These are phyloP conservation scores for Pristis pectinata DNA, from an alignment of 2,797 vertebrate genomes.

Conservation along the genomic window DNA sequence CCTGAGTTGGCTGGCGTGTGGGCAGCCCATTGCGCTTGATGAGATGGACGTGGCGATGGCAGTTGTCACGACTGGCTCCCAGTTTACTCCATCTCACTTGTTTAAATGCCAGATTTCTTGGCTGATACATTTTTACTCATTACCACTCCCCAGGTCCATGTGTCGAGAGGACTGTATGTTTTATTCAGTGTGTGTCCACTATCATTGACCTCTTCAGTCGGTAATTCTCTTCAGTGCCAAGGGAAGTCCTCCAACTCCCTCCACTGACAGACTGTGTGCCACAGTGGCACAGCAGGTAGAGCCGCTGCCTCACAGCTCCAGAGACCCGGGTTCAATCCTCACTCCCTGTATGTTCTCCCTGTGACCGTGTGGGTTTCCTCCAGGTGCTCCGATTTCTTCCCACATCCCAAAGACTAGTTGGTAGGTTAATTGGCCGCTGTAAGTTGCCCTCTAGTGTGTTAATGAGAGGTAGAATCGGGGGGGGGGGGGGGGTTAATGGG, in stretches of 20 bases:
- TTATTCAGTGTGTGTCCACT: neutral
- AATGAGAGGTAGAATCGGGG: too few species aligned
- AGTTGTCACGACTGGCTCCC: neutral
- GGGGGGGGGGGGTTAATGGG: too few species aligned
- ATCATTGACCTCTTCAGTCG: neutral
- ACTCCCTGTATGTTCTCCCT: too few species aligned
- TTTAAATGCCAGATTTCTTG: neutral
- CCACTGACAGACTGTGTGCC: neutral
- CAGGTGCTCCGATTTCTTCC: too few species aligned
- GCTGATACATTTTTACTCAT: conserved; percentile 7
- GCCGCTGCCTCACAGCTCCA: too few species aligned
- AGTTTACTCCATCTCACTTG: conserved; percentile 17
- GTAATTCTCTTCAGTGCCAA: neutral
- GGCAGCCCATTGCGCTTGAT: neutral
- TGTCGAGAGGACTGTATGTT: neutral
- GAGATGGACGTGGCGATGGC: neutral
- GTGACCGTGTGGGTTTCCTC: too few species aligned
- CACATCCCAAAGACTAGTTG: too few species aligned
- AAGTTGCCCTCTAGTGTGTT: too few species aligned
- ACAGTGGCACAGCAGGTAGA: too few species aligned
- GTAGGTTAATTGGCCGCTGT: too few species aligned
- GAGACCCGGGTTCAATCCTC: too few species aligned
- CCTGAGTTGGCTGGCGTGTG: neutral
- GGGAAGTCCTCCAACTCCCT: neutral
- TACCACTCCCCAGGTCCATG: neutral